A percentile compares a stretch with the other conserved stretches of the same genome.
These are phyloP conservation scores for Brachionichthys hirsutus DNA, from an alignment of 2,113 vertebrate species.

Conservation along the genomic window DNA sequence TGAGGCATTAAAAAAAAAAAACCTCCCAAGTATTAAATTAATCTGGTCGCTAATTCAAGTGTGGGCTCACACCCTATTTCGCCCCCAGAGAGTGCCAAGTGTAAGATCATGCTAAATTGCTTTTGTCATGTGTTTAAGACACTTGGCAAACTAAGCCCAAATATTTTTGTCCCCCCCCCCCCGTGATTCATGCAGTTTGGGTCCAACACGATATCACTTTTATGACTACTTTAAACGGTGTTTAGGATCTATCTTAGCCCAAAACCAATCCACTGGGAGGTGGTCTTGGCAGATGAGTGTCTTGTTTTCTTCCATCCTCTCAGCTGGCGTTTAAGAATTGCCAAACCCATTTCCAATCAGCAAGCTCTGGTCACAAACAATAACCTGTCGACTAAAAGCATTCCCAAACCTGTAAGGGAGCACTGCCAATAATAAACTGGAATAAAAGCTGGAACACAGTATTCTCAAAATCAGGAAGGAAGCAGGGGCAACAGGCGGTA, in stretches of 20 bases:
- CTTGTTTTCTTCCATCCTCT: conserved; percentile 45
- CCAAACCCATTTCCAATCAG: conserved; percentile 36
- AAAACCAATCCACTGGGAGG: conserved; percentile 12
- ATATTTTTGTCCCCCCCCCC: too few species aligned
- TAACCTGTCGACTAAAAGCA: conserved; percentile 48
- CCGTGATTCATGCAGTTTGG: conserved; percentile 50
- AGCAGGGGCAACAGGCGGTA: conserved; percentile 65
- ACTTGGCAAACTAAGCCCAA: conserved; percentile 73
- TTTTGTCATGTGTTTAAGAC: conserved; percentile 81
- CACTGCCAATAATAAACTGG: conserved; percentile 63
- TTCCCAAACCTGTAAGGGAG: conserved; percentile 66
- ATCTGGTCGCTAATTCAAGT: conserved; percentile 79
- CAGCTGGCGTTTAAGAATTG: conserved; percentile 36
- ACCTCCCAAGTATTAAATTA: conserved; percentile 79
- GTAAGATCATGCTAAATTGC: conserved; percentile 79
- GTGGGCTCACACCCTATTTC: conserved; percentile 75
- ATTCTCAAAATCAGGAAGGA: conserved; percentile 73
- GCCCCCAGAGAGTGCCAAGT: conserved; percentile 75
- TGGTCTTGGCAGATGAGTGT: conserved; percentile 6
- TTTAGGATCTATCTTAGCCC: conserved; percentile 21
- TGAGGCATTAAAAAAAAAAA: conserved; percentile 74
- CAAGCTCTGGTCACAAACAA: conserved; percentile 53
- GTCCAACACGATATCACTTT: conserved; percentile 64
- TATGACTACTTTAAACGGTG: conserved; percentile 42
- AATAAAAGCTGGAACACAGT: conserved; percentile 69